Evolutionary conservation across 2,113 vertebrate species (phyloP), one percentile per base, ranked within the genome.

Genomic region (Ginglymostoma cirratum): DNA sequence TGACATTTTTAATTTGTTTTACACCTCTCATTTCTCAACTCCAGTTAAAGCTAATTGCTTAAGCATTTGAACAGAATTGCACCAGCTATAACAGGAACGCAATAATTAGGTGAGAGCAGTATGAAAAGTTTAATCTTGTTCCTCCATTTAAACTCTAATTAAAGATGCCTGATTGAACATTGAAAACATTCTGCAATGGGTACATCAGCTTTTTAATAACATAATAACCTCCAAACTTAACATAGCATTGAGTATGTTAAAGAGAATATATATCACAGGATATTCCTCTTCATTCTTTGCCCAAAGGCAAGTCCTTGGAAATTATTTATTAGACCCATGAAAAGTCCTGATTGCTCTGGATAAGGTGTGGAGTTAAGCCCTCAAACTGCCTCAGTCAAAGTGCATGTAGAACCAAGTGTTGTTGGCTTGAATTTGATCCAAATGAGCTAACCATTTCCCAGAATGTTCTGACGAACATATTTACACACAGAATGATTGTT

Each of bases 111-210:
- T 93, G 89, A 93, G 89, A 93, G 66, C 15, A 95, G 45, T 52
- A 23, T 95, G 94, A 95, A 95, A 95, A 93, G 89, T 93, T 72
- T 95, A 72, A 95, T 45, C 93, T 48, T 95, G 67, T 95, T 95
- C 69, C 94, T 95, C 66, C 42, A 27, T 95, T 95, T 95, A 95
- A 95, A 95, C 94, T 52, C 94, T 52, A 95, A 95, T 95, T 95
- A 95, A 95, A 95, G 42, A 48, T 95, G 69, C 94, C 42, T 48
- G 67, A 95, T 95, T 72, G 94, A 95, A 76, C 94, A 95, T 38
- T 93, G 89, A 93, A 93, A 93, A 93, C 61, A 93, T n/a, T 93
- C 89, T 66, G n/a, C 61, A 93, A 93, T 65, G 89, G 89, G 89
- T 38, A 93, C 89, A 93, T 93, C 89, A 93, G 38, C 66, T 93